Evolutionary conservation across 2,113 vertebrate genomes (phyloP), one percentile per base, ranked within the genome.

Genomic region (Diphyllodes magnificus): DNA sequence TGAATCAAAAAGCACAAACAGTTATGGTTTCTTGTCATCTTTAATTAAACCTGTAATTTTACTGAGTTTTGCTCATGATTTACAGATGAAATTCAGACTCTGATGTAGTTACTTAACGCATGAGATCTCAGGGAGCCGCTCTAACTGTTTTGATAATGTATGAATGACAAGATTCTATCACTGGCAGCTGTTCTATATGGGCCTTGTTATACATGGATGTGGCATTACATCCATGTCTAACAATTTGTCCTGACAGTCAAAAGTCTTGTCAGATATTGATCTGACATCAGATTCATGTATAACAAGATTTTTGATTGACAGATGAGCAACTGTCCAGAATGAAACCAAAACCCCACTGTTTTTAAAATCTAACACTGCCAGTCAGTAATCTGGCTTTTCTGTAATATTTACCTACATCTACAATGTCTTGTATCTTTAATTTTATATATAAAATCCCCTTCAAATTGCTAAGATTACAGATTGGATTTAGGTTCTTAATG

Each of bases 301-400:
- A 92, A 86, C 78, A 97, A 97, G 94, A 79, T 65, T 79, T 95
- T 92, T 98, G 97, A 98, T 18, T 97, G 97, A 94, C 95, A 97
- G 88, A 51, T 93, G 88, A 97, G 73, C 88, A 95, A 90, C 95
- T 96, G 49, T 71, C 95, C 91, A 93, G 85, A 96, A 97, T 60
- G 54, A 92, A 96, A 86, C 30, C 23, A 95, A 96, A 97, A 92
- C 64, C 54, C 28, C 31, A 82, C 44, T 94, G 84, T 92, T 97
- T 90, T 96, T 95, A 85, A 96, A 97, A 96, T 40, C 64, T 90
- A 73, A 91, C 15, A 31, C 77, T 90, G 33, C 44, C 60, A 93
- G 64, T 50, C 82, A 88, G 64, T 86, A 88, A 92, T 93, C 76
- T 96, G 91, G 15, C 50, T 96, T 94, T 85, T 97, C 84, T 92